A percentile compares a stretch with the other conserved stretches of the same genome.
These are phyloP conservation scores for Drosophila vallismaia DNA, from an alignment of 2,888 invertebrate genomes.

Conservation along the genomic window DNA sequence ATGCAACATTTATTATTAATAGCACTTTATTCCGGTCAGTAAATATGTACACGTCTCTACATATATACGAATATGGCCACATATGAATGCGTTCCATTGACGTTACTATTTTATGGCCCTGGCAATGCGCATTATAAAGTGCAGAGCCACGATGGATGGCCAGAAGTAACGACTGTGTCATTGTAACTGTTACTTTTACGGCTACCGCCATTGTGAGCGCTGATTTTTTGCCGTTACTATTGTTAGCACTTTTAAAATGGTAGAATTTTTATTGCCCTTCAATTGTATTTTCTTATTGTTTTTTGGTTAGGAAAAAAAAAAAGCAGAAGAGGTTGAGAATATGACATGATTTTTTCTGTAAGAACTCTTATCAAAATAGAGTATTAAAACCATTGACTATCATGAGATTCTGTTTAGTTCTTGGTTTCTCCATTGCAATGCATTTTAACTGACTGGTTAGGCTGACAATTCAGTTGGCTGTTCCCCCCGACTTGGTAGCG, in stretches of 20 bases:
- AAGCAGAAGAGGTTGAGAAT: neutral
- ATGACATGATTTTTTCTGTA: neutral
- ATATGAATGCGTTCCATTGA: conserved; percentile 72
- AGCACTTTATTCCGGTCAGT: conserved; percentile 73
- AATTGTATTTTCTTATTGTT: conserved; percentile 1
- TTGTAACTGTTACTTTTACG: conserved; percentile 40
- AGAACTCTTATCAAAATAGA: neutral
- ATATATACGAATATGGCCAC: conserved; percentile 27
- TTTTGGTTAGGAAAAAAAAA: neutral
- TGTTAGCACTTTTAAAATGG: conserved; percentile 40
- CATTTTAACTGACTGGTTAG: conserved; percentile 53
- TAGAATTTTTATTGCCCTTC: conserved; percentile 14
- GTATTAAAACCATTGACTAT: neutral
- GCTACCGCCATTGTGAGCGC: conserved; percentile 30
- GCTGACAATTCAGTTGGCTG: conserved; percentile 40
- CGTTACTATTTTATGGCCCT: conserved; percentile 72
- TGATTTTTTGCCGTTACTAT: conserved; percentile 28
- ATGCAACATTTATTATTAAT: conserved; percentile 80
- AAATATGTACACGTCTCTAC: conserved; percentile 1
- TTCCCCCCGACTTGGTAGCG: conserved; percentile 44
- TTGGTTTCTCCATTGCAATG: conserved; percentile 41
- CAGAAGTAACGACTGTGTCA: conserved; percentile 37
- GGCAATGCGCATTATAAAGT: conserved; percentile 34
- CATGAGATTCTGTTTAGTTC: conserved; percentile 1
- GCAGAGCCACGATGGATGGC: conserved; percentile 17